These are phyloP conservation scores for Drosophila athabasca DNA, from an alignment of 1,140 invertebrate genomes.

Conservation along the genomic window DNA sequence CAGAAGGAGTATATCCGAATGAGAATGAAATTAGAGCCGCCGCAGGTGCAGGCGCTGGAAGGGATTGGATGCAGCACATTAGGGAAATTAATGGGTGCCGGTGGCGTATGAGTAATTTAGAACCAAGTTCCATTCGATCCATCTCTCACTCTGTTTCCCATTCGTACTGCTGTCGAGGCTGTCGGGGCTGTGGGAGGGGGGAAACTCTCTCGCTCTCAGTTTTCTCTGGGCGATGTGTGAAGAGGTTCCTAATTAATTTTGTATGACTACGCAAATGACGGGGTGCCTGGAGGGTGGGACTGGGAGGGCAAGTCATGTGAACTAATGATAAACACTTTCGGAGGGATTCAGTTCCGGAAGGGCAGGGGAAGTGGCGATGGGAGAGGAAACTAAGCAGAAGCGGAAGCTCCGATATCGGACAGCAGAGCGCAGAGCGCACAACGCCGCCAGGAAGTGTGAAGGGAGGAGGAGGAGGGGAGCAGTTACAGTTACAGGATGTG, in stretches of 20 bases:
- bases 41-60: background rate
- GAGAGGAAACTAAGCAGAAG: constrained; percentile 32
- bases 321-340: constrained; percentile 53
- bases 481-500: constrained; percentile 9
- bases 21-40: background rate
- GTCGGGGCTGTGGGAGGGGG: no score
- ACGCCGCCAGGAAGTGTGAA: constrained; percentile 11
- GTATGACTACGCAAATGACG: constrained; percentile 54
- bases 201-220: constrained; percentile 1
- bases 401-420: constrained; percentile 41
- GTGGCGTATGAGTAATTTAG: constrained; percentile 33
- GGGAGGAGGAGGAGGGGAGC: no score
- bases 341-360: background rate
- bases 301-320: constrained; percentile 50
- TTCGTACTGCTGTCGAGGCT: no score
- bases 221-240: constrained; percentile 33
- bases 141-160: background rate
- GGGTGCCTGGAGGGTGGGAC: background rate
- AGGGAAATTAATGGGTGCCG: constrained; percentile 27
- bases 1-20: background rate
- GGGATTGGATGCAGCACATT: constrained; percentile 1
- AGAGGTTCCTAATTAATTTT: constrained; percentile 46
- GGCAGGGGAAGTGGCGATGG: background rate
- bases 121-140: background rate
- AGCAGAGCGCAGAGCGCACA: background rate